A percentile compares a stretch with the other conserved stretches of the same genome.
phyloP scores from a whole-genome alignment of 1,140 invertebrate genomes.

The Psilanteris sp. region DNA sequence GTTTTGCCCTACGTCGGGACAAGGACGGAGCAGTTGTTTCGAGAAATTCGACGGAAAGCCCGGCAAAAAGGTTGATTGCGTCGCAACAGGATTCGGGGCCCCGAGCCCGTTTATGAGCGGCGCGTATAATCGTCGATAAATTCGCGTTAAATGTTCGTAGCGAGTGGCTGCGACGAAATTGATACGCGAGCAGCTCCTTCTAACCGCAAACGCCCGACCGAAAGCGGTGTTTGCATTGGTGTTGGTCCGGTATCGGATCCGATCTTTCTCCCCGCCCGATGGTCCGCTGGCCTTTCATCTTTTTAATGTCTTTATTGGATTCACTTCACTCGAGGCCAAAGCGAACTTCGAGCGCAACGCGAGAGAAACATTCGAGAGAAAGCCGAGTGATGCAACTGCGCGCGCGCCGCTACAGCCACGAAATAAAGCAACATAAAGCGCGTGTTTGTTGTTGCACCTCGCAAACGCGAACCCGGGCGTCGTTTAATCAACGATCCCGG shows the following conservation, averaged over 20 bases:
- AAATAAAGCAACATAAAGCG: constrained; percentile 15
- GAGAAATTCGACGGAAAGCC: too few relatives aligned
- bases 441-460: neutral
- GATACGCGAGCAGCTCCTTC: constrained; percentile 22
- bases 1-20: too few relatives aligned
- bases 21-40: too few relatives aligned
- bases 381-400: constrained; percentile 33
- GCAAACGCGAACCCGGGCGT: neutral
- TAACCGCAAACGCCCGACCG: constrained; percentile 35
- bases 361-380: constrained; percentile 44
- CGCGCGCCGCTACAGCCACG: constrained; percentile 22
- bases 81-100: too few relatives aligned
- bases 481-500: too few relatives aligned
- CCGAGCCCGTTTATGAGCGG: too few relatives aligned
- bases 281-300: constrained; percentile 66
- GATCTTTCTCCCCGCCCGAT: constrained; percentile 67
- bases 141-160: too few relatives aligned
- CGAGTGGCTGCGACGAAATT: too few relatives aligned
- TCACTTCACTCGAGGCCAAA: constrained; percentile 64
- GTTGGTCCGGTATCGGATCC: constrained; percentile 62
- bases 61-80: too few relatives aligned
- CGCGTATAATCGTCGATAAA: too few relatives aligned
- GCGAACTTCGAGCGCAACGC: constrained; percentile 45
- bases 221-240: constrained; percentile 50
- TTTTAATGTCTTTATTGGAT: constrained; percentile 75